Evolutionary conservation across 1,140 invertebrate genomes (phyloP), one percentile per base, ranked within the genome.

Genomic region (Cherax quadricarinatus): DNA sequence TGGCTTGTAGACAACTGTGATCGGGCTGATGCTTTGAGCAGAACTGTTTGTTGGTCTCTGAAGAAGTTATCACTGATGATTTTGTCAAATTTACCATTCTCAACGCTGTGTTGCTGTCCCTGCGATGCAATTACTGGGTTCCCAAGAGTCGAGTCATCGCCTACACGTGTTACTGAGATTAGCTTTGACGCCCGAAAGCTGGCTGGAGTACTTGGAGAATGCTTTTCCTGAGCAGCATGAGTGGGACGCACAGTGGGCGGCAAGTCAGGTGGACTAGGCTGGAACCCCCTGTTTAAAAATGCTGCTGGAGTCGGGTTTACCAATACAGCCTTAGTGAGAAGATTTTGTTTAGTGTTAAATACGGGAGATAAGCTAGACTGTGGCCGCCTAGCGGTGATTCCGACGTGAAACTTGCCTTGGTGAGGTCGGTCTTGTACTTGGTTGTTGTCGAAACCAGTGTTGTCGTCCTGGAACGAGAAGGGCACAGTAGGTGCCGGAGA

Each of bases 261-360:
- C 66, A 75, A 16, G 21, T 86, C 85, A n/a, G 70, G 70, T 7
- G 85, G 85, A n/a, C 85, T 86, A 7, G 85, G 70, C 18, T n/a
- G 66, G 70, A 86, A 86, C 60, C 66, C 66, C 0, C 10, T 48
- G 41, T 49, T 9, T 14, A 2, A 5, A 3, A 12, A 4, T 5
- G 75, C 49, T 48, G 66, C 2, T 6, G 51, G 62, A 12, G 18
- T 7, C 66, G 70, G 6, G 30, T 70, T 18, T 48, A 16, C 5
- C 5, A 9, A 24, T 51, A 16, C 4, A 48, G 16, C 7, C 18
- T 12, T 48, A 14, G 49, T 21, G 7, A 49, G 49, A 70, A 70
- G 24, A 21, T 21, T 9, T 5, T 51, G 12, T 6, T 18, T 49
- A 10, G n/a, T 70, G 12, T 48, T n/a, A 30, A 12, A 30, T 6